These are phyloP conservation scores for Drosophila equinoxialis DNA, from an alignment of 1,140 invertebrate species.

Conservation along the genomic window DNA sequence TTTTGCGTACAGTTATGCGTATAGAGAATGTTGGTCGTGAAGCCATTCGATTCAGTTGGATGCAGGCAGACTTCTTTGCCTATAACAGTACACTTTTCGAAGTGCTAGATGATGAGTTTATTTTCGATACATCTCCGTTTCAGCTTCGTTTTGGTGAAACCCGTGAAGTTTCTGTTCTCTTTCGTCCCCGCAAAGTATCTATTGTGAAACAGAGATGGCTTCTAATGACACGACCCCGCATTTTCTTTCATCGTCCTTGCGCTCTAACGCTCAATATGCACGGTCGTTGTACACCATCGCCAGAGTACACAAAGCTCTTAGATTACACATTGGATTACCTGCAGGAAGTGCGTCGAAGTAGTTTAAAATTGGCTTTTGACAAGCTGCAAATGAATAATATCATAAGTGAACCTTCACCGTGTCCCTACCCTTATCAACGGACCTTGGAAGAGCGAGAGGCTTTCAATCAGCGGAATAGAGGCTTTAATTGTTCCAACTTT, in stretches of 20 bases:
- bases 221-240: conserved; percentile 34
- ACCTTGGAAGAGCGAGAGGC: conserved; percentile 52
- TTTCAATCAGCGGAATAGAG: conserved; percentile 57
- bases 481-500: conserved; percentile 44
- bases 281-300: conserved; percentile 54
- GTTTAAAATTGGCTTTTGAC: neutral
- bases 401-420: accelerated
- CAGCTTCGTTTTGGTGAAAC: conserved; percentile 30
- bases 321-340: neutral
- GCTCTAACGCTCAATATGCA: conserved; percentile 55
- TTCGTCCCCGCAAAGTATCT: conserved; percentile 46
- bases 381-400: neutral
- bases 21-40: conserved; percentile 58
- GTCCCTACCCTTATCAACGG: conserved; percentile 41
- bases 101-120: conserved; percentile 26
- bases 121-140: conserved; percentile 51
- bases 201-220: conserved; percentile 62
- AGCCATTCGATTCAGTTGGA: conserved; percentile 47
- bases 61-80: conserved; percentile 38
- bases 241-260: conserved; percentile 41
- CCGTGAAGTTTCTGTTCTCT: conserved; percentile 43
- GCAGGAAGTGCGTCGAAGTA: neutral
- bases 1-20: conserved; percentile 53
- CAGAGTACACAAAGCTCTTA: conserved; percentile 47
- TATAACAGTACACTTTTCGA: conserved; percentile 43